These are phyloP conservation scores for Cryptosula pallasiana DNA, from an alignment of 2,888 invertebrate genomes.

Conservation along the genomic window DNA sequence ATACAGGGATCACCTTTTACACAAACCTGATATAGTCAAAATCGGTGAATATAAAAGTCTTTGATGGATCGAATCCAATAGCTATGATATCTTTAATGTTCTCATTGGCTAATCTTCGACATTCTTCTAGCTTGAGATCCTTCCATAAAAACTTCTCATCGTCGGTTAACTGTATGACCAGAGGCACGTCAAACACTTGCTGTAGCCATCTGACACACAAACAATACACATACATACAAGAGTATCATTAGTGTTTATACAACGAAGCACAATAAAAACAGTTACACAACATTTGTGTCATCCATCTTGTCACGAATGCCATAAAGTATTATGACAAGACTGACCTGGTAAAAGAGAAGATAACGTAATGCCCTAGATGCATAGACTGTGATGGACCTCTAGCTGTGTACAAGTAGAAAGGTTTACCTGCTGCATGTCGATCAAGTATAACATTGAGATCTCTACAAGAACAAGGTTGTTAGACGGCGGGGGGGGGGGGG, in stretches of 20 bases:
- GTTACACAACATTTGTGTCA: too few species aligned
- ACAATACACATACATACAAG: too few species aligned
- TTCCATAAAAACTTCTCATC: constrained; percentile 98
- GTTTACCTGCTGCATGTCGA: constrained; percentile 79
- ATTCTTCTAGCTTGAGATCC: constrained; percentile 81
- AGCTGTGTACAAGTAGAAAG: constrained; percentile 95
- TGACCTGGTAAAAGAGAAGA: constrained; percentile 90
- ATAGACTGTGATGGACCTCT: constrained; percentile 90
- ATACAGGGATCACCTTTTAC: too few species aligned
- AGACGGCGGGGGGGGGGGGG: too few species aligned
- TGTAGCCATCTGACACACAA: constrained; percentile 79
- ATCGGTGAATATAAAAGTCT: constrained; percentile 96
- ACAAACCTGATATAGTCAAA: constrained; percentile 85
- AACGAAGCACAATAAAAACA: too few species aligned
- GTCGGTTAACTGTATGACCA: constrained; percentile 94
- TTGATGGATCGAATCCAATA: constrained; percentile 83
- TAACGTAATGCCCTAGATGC: constrained; percentile 95
- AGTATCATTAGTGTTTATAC: too few species aligned
- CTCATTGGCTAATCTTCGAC: constrained; percentile 73
- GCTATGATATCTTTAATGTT: constrained; percentile 98
- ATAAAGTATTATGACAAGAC: too few species aligned
- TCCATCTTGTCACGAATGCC: too few species aligned
- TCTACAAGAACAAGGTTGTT: too few species aligned
- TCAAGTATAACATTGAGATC: constrained; percentile 82
- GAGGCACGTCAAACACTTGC: constrained; percentile 88